Evolutionary conservation across 2,797 vertebrate genomes (phyloP), one percentile per base, ranked within the genome.

Genomic region (Coilia nasus): DNA sequence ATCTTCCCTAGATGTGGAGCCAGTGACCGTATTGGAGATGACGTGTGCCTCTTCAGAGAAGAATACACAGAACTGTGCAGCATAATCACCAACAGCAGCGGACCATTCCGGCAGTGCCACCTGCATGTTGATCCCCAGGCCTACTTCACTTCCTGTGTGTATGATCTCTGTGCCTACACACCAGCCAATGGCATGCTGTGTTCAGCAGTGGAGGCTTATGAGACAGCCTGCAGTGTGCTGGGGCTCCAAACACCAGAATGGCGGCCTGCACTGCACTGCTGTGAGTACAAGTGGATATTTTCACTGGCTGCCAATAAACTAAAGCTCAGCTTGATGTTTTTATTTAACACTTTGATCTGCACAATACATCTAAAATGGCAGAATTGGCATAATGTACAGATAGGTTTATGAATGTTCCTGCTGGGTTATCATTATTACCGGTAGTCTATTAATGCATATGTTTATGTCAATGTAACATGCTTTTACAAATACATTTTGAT

Each of bases 91-190:
- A 93, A 94, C 84, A 82, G 80, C 3, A 92, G 87, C 0, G 92
- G 96, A 0, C 94, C 94, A 15, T 96, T 95, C 67, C 84, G 91
- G 0, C 28, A 81, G 21, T 94, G 94, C 47, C 93, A 94, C 81
- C 64, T 88, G 56, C 85, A 90, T 4, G 89, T 92, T 82, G 83
- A 93, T 54, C 93, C 94, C 0, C 1, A 59, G 23, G 83, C 89
- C 14, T 96, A 93, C 84, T 90, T 88, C 59, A 78, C 1, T 7
- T 91, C 93, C 71, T 96, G 95, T 9, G 46, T 96, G 31, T 95
- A 94, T 1, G 92, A 94, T 71, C 91, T 96, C 31, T 96, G 95
- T 86, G 87, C 90, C n/a, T 94, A 93, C n/a, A 92, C 92, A 17
- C 85, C 83, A 28, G 91, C 89, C 60, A 93, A 94, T 82, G 88